These are phyloP conservation scores for Todiramphus saurophagus DNA, from an alignment of 2,113 vertebrate species.

Conservation along the genomic window DNA sequence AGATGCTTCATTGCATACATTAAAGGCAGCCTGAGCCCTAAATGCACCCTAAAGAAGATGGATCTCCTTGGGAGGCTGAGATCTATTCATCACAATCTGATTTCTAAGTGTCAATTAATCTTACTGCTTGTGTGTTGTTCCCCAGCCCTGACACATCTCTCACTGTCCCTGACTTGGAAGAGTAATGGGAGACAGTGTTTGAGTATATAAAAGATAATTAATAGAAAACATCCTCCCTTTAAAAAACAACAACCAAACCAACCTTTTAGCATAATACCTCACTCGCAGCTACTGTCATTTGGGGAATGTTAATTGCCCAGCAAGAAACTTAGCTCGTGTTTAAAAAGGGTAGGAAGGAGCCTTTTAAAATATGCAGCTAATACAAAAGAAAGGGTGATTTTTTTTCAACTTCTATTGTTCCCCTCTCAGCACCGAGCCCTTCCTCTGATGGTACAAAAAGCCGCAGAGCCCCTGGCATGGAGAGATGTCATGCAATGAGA, in stretches of 20 bases:
- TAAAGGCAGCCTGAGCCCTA: slow-evolving; percentile 59
- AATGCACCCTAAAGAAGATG: slow-evolving; percentile 24
- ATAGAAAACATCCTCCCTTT: slow-evolving; percentile 61
- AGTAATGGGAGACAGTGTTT: slow-evolving; percentile 29
- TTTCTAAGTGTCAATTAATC: slow-evolving; percentile 35
- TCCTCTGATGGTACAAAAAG: not conserved
- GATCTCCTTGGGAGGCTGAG: slow-evolving; percentile 17
- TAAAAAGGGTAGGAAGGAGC: not conserved
- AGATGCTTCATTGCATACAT: slow-evolving; percentile 62
- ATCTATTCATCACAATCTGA: slow-evolving; percentile 42
- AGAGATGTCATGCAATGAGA: not conserved
- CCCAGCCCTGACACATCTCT: not conserved
- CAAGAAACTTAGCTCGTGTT: not conserved
- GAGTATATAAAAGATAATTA: slow-evolving; percentile 71
- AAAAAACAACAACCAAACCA: slow-evolving; percentile 46
- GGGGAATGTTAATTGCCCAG: slow-evolving; percentile 31
- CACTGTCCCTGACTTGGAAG: slow-evolving; percentile 40
- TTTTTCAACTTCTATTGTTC: not conserved
- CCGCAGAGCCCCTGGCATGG: not conserved
- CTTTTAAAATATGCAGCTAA: not conserved
- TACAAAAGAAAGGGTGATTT: not conserved
- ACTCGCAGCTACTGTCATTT: not conserved
- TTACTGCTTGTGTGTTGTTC: slow-evolving; percentile 39
- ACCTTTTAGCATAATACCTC: not conserved
- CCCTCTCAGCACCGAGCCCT: not conserved